phyloP scores from a whole-genome alignment of 2,113 vertebrate genomes.

The Ondatra zibethicus region DNA sequence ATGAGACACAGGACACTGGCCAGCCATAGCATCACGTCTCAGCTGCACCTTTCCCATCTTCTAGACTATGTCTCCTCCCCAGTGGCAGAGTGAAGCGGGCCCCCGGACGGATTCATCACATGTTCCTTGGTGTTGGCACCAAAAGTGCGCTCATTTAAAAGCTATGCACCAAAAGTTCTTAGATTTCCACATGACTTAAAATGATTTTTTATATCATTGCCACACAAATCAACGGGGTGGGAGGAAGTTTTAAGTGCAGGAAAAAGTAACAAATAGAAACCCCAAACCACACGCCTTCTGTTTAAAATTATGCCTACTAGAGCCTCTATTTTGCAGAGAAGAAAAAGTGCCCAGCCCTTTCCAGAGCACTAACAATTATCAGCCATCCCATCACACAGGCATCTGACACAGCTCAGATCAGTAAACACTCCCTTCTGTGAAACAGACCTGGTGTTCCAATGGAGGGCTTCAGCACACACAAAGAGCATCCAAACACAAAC shows the following conservation, averaged over 20 bases:
- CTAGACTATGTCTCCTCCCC: neutral
- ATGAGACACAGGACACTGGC: neutral
- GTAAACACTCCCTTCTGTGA: slow-evolving; percentile 45
- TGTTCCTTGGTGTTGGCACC: slow-evolving; percentile 25
- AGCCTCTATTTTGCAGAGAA: slow-evolving; percentile 48
- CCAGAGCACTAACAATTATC: slow-evolving; percentile 60
- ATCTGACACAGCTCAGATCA: slow-evolving; percentile 62
- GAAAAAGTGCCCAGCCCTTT: slow-evolving; percentile 69
- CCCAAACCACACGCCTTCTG: slow-evolving; percentile 69
- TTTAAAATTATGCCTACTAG: slow-evolving; percentile 73
- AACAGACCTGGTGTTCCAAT: slow-evolving; percentile 69
- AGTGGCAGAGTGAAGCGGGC: neutral
- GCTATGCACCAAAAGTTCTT: slow-evolving; percentile 12
- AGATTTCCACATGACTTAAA: slow-evolving; percentile 53
- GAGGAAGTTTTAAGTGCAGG: slow-evolving; percentile 64
- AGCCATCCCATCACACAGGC: slow-evolving; percentile 68
- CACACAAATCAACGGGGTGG: slow-evolving; percentile 69
- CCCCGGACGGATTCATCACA: neutral
- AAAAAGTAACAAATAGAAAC: slow-evolving; percentile 72
- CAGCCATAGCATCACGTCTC: neutral
- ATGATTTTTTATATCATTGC: slow-evolving; percentile 43
- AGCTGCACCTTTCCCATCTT: neutral
- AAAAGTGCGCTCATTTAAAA: slow-evolving; percentile 58
- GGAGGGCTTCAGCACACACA: neutral
- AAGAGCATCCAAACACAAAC: slow-evolving; percentile 44